Base-by-base conservation (phyloP, 2,797 vertebrate genomes). In the Echiichthys vipera region DNA sequence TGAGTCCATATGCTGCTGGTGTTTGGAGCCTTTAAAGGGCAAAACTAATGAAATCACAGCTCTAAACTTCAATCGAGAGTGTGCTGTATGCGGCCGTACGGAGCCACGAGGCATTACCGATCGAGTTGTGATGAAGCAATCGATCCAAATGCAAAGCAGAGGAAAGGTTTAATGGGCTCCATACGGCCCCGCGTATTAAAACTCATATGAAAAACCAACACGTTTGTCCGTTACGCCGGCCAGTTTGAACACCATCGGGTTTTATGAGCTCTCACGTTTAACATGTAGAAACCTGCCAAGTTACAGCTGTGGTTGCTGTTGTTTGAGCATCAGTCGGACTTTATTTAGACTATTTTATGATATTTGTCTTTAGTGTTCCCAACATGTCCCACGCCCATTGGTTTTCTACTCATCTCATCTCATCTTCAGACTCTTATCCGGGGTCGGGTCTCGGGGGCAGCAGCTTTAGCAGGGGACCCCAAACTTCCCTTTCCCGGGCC, bases 61-160 rank as follows among this genome's bases (percentile, higher is more conserved):
- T 32, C 7, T 25, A 12, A 37, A 13, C 43, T 53, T 53, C 22
- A 65, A 17, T 77, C 32, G n/a, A 34, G 13, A 73, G 47, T 39
- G 12, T 37, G 27, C 63, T 47, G 51, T 46, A 11, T 18, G 8
- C 32, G 9, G 14, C 14, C 7, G 53, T n/a, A 29, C 27, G 29
- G 58, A 3, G 65, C 63, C 66, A 45, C 30, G 8, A 69, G 59
- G 55, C 77, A 53, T 72, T 62, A 61, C 58, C 58, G 51, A 70
- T 58, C 61, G 25, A 76, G 24, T 7, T 13, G 42, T 4, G 64
- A 73, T 73, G 78, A 66, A 34, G 78, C 64, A 78, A 76, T 70
- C 46, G 17, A 30, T 22, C 7, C 59, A 84, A 65, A 71, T 12
- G 45, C 54, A 81, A 64, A 45, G 50, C 65, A 74, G 66, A 85